Base-by-base conservation (phyloP, 23 tunicate species). In the Clavelina lepadiformis region DNA sequence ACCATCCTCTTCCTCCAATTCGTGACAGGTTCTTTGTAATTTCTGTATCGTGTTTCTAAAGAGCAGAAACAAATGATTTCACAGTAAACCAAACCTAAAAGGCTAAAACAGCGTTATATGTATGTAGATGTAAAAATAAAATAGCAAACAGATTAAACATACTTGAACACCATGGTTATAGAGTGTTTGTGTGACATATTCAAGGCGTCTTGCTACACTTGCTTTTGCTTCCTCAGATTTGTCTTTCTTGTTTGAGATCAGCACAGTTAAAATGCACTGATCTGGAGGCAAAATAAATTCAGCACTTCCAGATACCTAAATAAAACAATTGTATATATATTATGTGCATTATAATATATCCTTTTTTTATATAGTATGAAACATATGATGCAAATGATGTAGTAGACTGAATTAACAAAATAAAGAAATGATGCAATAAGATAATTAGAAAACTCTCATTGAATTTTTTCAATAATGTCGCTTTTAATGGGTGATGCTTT, bases 231-330 rank as follows among this genome's bases (percentile, higher is more conserved):
- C 95, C 0, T 53, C 76, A 4, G 95, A 74, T 55, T 72, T 64
- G 5, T 77, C 79, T 65, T 86, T 86, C 36, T 59, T 53, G 65
- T 86, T 78, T 49, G 56, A 58, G 25, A 86, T 67, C n/a, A 86
- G 72, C 59, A 86, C 56, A 1, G 86, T 73, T 4, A 86, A 46
- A 13, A 86, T 47, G 56, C 68, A 65, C 32, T 61, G 52, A 25
- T 76, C 72, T 2, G 95, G 95, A 2, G 86, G 69, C 7, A 72
- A 63, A 5, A 41, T 58, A 28, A 80, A 56, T 49, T 78, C 86
- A 2, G 95, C 95, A 29, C 86, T 56, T 13, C 95, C 95, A 3
- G 95, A 71, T 29, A 81, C 88, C 88, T 81, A n/a, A 59, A 38
- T 11, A 23, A 45, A n/a, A n/a, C n/a, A n/a, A 13, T 15, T 54